Base-by-base conservation (phyloP, 2,888 invertebrate genomes). In the Acholoe squamosa region DNA sequence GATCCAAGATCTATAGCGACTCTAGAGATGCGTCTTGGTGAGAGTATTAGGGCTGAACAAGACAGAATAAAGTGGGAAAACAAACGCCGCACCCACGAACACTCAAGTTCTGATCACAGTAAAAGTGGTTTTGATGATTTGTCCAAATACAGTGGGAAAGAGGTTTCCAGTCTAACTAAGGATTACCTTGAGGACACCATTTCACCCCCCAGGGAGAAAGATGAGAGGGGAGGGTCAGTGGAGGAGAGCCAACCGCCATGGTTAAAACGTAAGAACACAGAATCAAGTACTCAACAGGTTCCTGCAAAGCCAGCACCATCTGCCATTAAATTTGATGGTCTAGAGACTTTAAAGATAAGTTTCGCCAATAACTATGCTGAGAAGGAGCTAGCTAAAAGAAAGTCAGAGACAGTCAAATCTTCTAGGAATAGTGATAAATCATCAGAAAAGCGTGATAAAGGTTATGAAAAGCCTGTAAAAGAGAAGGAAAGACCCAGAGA, bases 21-120 rank as follows among this genome's bases (percentile, higher is more conserved):
- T 3, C 51, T 84, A 25, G 84, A 84, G 84, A 25, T 33, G 51
- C 84, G 84, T 3, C 19, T 84, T 84, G 34, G 84, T 14, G 84
- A 84, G 84, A 3, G n/a, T 0, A 84, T 84, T 10, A 33, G 19
- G 34, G 7, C 7, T 33, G 84, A 84, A 25, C 84, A 84, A 34
- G 84, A 84, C 14, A 1, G 43, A 84, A 43, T 84, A 33, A 43
- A 34, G 25, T 25, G 31, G 31, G 31, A 28, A 19, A 77, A 34
- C 3, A 77, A 19, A 31, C n/a, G 31, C 10, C 77, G 16, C 77
- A 10, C 3, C 19, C 3, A 3, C 3, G 61, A n/a, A 14, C 61
- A 61, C 3, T 61, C 61, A 7, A n/a, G 1, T n/a, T 77, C 28
- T 3, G 31, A 77, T 77, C 19, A 33, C 28, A 25, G 77, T 0